These are phyloP conservation scores for Caretta caretta DNA, from an alignment of 2,113 vertebrate species.

Conservation along the genomic window DNA sequence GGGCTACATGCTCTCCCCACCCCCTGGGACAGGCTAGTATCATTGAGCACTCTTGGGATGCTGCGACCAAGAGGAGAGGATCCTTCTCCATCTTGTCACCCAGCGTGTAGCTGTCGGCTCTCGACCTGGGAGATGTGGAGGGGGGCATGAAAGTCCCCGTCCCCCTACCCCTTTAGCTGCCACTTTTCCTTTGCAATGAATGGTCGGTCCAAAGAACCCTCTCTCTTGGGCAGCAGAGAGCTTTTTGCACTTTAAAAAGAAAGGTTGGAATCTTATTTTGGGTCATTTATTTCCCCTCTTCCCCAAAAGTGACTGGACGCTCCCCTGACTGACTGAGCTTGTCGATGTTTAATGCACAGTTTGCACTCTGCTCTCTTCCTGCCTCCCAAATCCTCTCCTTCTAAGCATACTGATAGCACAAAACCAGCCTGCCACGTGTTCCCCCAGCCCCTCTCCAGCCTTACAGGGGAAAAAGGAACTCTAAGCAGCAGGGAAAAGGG, in stretches of 20 bases:
- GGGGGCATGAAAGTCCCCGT: not conserved
- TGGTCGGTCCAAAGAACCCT: slow-evolving; percentile 85
- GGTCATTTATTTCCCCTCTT: slow-evolving; percentile 71
- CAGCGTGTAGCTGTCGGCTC: not conserved
- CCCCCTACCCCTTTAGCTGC: slow-evolving; percentile 73
- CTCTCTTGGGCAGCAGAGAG: slow-evolving; percentile 87
- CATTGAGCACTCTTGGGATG: slow-evolving; percentile 6
- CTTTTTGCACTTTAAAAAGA: slow-evolving; percentile 85
- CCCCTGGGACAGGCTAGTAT: not conserved
- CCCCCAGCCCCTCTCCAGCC: not conserved
- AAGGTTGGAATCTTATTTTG: slow-evolving; percentile 75
- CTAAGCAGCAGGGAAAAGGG: slow-evolving; percentile 10
- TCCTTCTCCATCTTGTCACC: not conserved
- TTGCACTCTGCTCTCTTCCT: slow-evolving; percentile 72
- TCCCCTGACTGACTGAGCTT: slow-evolving; percentile 62
- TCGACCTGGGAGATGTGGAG: slow-evolving; percentile 27
- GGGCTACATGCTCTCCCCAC: slow-evolving; percentile 32
- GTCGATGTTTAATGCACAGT: slow-evolving; percentile 54
- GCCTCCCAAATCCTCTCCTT: slow-evolving; percentile 6
- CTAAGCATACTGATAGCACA: slow-evolving; percentile 76
- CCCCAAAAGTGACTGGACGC: slow-evolving; percentile 54
- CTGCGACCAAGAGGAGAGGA: not conserved
- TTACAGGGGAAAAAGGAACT: not conserved
- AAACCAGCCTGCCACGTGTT: slow-evolving; percentile 41
- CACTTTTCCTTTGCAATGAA: slow-evolving; percentile 83